phyloP scores from a whole-genome alignment of 2,888 invertebrate species.

The Axea sp. region DNA sequence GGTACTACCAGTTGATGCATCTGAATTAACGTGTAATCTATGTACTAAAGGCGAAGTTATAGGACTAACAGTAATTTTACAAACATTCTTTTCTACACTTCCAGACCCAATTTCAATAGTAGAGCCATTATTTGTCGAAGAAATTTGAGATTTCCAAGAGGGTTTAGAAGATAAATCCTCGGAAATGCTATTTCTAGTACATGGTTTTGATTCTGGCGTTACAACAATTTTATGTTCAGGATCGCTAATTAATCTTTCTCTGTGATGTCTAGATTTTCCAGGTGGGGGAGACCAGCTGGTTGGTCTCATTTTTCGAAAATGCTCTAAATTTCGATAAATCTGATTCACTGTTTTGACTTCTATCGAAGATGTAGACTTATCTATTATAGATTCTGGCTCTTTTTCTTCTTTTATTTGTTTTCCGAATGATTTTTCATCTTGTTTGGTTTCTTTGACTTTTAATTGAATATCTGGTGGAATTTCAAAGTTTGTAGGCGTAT shows the following conservation, averaged over 20 bases:
- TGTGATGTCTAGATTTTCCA: conserved; percentile 67
- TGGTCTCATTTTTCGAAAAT: conserved; percentile 74
- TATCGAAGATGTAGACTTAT: not conserved
- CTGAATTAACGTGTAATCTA: conserved; percentile 73
- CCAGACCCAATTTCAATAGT: conserved; percentile 68
- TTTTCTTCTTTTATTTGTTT: not conserved
- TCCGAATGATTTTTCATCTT: not conserved
- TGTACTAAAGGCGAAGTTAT: conserved; percentile 74
- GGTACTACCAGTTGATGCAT: conserved; percentile 82
- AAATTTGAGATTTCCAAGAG: conserved; percentile 17
- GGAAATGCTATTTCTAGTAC: conserved; percentile 17
- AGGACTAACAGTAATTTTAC: conserved; percentile 76
- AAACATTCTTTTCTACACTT: conserved; percentile 70
- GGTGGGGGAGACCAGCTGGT: conserved; percentile 78
- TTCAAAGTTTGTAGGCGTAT: conserved; percentile 60
- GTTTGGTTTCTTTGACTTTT: not conserved
- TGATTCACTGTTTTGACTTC: conserved; percentile 8
- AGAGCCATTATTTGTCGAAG: conserved; percentile 56
- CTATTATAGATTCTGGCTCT: not conserved
- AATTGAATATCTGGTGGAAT: not conserved
- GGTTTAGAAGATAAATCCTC: conserved; percentile 22
- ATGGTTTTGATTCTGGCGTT: conserved; percentile 25
- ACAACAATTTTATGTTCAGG: conserved; percentile 13
- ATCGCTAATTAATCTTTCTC: conserved; percentile 54
- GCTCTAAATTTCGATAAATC: conserved; percentile 62